These are phyloP conservation scores for Toxostoma redivivum DNA, from an alignment of 2,113 vertebrate species.

Conservation along the genomic window DNA sequence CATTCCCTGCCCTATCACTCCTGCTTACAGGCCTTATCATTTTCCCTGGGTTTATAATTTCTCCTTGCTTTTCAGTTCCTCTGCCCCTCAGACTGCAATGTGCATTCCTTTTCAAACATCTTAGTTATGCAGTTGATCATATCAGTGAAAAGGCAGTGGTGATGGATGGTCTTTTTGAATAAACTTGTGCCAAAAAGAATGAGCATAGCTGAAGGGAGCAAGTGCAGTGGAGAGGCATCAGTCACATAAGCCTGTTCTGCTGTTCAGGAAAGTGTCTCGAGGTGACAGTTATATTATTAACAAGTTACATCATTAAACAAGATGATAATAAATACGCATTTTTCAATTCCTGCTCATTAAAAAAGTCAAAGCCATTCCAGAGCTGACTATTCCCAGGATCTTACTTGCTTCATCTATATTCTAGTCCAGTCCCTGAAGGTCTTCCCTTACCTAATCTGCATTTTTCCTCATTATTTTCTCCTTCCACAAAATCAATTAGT, in stretches of 20 bases:
- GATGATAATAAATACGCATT: not conserved
- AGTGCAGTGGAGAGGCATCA: not conserved
- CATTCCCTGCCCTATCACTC: not conserved
- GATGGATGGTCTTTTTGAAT: not conserved
- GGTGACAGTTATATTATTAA: not conserved
- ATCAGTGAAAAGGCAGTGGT: not conserved
- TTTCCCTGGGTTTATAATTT: not conserved
- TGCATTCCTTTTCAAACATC: not conserved
- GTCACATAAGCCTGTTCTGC: not conserved
- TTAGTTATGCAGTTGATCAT: not conserved
- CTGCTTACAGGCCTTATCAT: not conserved
- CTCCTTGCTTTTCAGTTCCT: not conserved
- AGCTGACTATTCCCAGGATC: not conserved
- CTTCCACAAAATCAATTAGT: not conserved
- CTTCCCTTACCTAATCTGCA: conserved; percentile 1
- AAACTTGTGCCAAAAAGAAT: not conserved
- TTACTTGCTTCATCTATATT: conserved; percentile 2
- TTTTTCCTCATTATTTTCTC: conserved; percentile 30
- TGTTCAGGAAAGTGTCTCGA: not conserved
- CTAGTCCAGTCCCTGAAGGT: not conserved
- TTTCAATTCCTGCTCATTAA: not conserved
- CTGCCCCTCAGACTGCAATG: not conserved
- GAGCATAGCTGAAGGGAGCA: not conserved
- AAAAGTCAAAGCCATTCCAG: not conserved
- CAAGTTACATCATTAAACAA: not conserved